A percentile compares a stretch with the other conserved stretches of the same genome.
Conservation (phyloP, 2,797 vertebrate genomes). For the Eulemur albifrons region DNA sequence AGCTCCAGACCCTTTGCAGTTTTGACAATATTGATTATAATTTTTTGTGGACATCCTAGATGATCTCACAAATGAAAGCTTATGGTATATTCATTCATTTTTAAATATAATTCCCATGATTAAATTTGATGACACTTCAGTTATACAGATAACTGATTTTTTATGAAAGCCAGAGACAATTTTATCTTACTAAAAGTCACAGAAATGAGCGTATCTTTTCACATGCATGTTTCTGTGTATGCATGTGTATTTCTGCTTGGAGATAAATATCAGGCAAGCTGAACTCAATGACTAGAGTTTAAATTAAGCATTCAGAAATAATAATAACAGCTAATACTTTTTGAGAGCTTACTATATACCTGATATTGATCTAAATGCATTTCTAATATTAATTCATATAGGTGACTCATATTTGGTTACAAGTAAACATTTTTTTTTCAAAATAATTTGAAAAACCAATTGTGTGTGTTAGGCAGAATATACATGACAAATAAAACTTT, state of each 20-base stretch:
- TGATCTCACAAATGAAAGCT: not conserved
- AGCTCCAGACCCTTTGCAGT: not conserved
- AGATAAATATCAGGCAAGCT: slow-evolving; percentile 40
- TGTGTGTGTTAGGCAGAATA: not conserved
- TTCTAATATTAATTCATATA: not conserved
- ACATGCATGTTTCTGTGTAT: not conserved
- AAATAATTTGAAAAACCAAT: not conserved
- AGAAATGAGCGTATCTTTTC: not conserved
- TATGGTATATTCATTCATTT: not conserved
- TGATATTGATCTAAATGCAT: not conserved
- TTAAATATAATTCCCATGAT: not conserved
- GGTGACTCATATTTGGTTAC: not conserved
- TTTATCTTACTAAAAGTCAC: not conserved
- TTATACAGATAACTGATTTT: not conserved
- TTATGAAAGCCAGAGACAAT: not conserved
- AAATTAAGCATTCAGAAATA: slow-evolving; percentile 50
- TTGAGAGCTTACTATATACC: not conserved
- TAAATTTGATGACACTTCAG: slow-evolving; percentile 39
- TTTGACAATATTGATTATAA: not conserved
- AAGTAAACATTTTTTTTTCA: not conserved
- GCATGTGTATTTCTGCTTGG: not conserved
- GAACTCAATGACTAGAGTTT: slow-evolving; percentile 57
- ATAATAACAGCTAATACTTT: not conserved
- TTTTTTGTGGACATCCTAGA: not conserved
- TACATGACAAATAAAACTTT: not conserved